These are phyloP conservation scores for Ctenopoma kingsleyae DNA, from an alignment of 2,797 vertebrate genomes.

Conservation along the genomic window DNA sequence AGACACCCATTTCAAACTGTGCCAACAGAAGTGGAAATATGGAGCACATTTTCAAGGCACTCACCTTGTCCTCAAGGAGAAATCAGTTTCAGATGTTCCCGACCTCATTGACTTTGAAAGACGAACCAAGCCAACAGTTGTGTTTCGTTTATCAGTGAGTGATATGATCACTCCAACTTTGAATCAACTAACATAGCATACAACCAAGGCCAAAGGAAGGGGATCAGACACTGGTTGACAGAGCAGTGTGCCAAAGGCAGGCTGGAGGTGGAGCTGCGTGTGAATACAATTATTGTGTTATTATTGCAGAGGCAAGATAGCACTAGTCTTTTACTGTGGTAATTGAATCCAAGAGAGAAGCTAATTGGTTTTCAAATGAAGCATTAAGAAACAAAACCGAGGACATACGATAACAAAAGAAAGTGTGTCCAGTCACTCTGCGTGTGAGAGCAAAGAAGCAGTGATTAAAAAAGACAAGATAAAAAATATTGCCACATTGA, in stretches of 20 bases:
- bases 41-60: slow-evolving; percentile 47
- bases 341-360: slow-evolving; percentile 73
- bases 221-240: slow-evolving; percentile 47
- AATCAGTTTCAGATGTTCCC: slow-evolving; percentile 54
- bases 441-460: slow-evolving; percentile 19
- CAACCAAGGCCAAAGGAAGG: slow-evolving; percentile 33
- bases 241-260: slow-evolving; percentile 30
- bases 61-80: slow-evolving; percentile 50
- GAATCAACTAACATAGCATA: slow-evolving; percentile 39
- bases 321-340: slow-evolving; percentile 62
- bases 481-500: slow-evolving; percentile 22
- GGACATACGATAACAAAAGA: slow-evolving; percentile 54
- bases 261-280: slow-evolving; percentile 23
- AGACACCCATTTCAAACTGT: slow-evolving; percentile 48
- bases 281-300: slow-evolving; percentile 70
- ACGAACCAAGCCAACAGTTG: slow-evolving; percentile 36
- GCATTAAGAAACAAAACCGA: slow-evolving; percentile 69
- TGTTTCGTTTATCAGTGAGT: slow-evolving; percentile 59
- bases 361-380: slow-evolving; percentile 77
- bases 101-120: slow-evolving; percentile 57
- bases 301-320: slow-evolving; percentile 67
- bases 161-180: slow-evolving; percentile 51
- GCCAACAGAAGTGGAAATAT: slow-evolving; percentile 55
- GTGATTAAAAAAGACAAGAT: slow-evolving; percentile 45
- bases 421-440: slow-evolving; percentile 47